phyloP scores from a whole-genome alignment of 1,140 invertebrate genomes.

The Cheumatopsyche charites region DNA sequence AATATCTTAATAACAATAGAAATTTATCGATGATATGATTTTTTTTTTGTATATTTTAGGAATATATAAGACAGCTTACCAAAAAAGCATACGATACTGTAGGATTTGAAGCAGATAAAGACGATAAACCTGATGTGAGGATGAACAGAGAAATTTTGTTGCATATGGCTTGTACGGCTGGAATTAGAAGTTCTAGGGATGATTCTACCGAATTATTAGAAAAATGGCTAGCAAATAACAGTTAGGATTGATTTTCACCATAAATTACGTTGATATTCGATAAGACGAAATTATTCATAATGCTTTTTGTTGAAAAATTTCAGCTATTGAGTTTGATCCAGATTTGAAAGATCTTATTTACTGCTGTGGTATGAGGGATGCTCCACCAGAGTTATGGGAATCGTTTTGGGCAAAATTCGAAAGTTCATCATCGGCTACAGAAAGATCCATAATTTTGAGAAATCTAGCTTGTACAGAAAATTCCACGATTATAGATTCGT shows the following conservation, averaged over 20 bases:
- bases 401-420: constrained; percentile 3
- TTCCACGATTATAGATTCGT: not conserved
- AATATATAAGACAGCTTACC: constrained; percentile 67
- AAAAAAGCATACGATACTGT: constrained; percentile 67
- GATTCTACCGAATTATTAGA: not conserved
- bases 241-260: not conserved
- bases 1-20: no score
- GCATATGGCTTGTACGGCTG: constrained; percentile 72
- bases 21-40: no score
- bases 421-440: not conserved
- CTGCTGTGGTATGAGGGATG: constrained; percentile 1
- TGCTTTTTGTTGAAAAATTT: constrained; percentile 58
- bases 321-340: constrained; percentile 48
- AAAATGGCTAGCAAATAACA: not conserved
- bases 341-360: not conserved
- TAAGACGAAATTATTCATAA: not conserved
- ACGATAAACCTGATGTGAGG: constrained; percentile 67
- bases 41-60: constrained; percentile 62
- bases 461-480: constrained; percentile 14
- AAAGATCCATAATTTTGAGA: not conserved
- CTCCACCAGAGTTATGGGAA: constrained; percentile 54
- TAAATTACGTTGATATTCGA: no score
- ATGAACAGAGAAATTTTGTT: constrained; percentile 73
- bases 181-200: constrained; percentile 59
- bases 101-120: constrained; percentile 63